These are phyloP conservation scores for Agrochola lychnidis DNA, from an alignment of 2,888 invertebrate species.

Conservation along the genomic window DNA sequence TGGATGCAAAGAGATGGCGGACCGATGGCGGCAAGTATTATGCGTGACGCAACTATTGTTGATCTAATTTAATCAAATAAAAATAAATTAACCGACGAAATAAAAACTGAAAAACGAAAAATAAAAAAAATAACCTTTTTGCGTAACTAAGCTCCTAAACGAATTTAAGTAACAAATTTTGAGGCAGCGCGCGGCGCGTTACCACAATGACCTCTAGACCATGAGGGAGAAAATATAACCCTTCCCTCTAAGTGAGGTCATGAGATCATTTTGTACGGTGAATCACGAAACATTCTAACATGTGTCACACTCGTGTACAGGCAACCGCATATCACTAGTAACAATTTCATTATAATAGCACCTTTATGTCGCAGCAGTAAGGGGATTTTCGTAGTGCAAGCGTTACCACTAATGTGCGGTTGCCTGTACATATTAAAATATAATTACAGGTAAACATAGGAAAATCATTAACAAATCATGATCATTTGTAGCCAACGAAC, in stretches of 20 bases:
- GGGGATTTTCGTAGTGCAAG: neutral
- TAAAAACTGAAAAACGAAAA: too few relatives aligned
- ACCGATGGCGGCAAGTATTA: too few relatives aligned
- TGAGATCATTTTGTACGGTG: neutral
- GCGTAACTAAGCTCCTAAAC: too few relatives aligned
- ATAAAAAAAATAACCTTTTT: too few relatives aligned
- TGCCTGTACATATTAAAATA: neutral
- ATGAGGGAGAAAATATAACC: neutral
- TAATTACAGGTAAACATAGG: neutral
- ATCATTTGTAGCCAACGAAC: constrained; percentile 32
- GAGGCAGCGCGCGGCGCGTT: too few relatives aligned
- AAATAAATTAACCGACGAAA: too few relatives aligned
- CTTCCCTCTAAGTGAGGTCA: neutral
- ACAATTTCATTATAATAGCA: neutral
- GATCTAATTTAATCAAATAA: too few relatives aligned
- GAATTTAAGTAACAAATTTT: too few relatives aligned
- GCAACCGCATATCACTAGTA: neutral
- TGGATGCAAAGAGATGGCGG: too few relatives aligned
- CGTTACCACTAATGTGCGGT: neutral
- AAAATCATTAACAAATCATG: constrained; percentile 2
- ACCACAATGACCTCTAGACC: neutral
- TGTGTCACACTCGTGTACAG: too few relatives aligned
- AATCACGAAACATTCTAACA: neutral
- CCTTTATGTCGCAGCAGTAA: neutral
- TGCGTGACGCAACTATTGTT: too few relatives aligned